Evolutionary conservation across 2,113 vertebrate species (phyloP).

Genomic region (Pyrgilauda ruficollis): DNA sequence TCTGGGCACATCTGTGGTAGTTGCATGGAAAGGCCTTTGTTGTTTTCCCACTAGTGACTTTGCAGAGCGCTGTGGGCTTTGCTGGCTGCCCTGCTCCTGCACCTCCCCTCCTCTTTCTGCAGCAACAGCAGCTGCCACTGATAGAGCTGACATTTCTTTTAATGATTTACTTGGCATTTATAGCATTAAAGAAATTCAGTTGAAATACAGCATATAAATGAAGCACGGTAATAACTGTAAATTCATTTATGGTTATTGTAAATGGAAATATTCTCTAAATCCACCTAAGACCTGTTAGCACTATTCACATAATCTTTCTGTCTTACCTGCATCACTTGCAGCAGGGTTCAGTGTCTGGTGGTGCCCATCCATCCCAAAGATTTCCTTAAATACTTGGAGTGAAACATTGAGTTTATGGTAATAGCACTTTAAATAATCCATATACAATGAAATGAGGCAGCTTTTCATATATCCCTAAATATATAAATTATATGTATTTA

Average conservation of each 20-base stretch:
- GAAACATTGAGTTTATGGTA: neutral
- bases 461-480: neutral
- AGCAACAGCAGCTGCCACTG: constrained; percentile 77
- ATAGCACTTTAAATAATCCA: neutral
- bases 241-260: neutral
- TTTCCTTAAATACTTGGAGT: neutral
- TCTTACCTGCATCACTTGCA: neutral
- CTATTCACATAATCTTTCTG: neutral
- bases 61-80: constrained; percentile 79
- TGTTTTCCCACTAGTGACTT: constrained; percentile 86
- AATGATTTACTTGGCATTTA: constrained; percentile 75
- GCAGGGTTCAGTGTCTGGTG: neutral
- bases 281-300: neutral
- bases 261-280: neutral
- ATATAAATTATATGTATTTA: too few relatives aligned
- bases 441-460: neutral
- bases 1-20: constrained; percentile 95
- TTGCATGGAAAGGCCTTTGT: constrained; percentile 85
- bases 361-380: neutral
- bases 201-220: neutral
- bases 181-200: constrained; percentile 36
- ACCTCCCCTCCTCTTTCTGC: constrained; percentile 74
- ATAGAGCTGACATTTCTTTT: constrained; percentile 77
- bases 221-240: neutral
- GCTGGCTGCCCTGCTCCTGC: constrained; percentile 76